Base-by-base conservation (phyloP, 92 coral and sea anemone species). In the Epizoanthus ramosus region DNA sequence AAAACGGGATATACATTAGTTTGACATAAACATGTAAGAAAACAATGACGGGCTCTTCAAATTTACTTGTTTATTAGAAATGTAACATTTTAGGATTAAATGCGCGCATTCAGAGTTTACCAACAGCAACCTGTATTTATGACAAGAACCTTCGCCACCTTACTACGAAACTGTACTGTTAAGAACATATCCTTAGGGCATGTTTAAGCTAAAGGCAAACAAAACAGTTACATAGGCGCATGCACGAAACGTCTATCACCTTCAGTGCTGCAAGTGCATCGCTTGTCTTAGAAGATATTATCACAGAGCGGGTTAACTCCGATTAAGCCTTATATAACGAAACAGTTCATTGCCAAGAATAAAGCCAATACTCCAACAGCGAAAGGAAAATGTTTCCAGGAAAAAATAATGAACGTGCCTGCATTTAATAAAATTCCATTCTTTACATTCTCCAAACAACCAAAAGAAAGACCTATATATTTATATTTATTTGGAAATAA, bases 131-230 rank as follows among this genome's bases (percentile, higher is more conserved):
- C n/a, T 13, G 14, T 50, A 15, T 73, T 28, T 74, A 74, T 74
- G 63, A 73, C 47, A 73, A 73, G 79, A 23, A 65, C 43, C 22
- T 73, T 73, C 79, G 22, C 23, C 47, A 73, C 79, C 63, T 53
- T 12, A 19, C 37, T 47, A 28, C 57, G 8, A 18, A 54, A 73
- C 64, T 25, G 31, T 5, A 52, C 65, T 5, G 9, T 28, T 43
- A 54, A 19, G 39, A 70, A 39, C 22, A 21, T 14, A 39, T 25
- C 75, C 75, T 71, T 6, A 68, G 73, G 73, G 39, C 50, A 68
- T 68, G 73, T 45, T 19, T n/a, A n/a, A 68, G 35, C 18, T 9
- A 13, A 13, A 2, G 6, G 47, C 45, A 71, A 19, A 28, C 21
- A 33, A 21, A 68, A 7, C 72, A 28, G 31, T 39, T 22, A 28